phyloP scores from a whole-genome alignment of 2,113 vertebrate genomes.

The Gnathonemus longibarbis region DNA sequence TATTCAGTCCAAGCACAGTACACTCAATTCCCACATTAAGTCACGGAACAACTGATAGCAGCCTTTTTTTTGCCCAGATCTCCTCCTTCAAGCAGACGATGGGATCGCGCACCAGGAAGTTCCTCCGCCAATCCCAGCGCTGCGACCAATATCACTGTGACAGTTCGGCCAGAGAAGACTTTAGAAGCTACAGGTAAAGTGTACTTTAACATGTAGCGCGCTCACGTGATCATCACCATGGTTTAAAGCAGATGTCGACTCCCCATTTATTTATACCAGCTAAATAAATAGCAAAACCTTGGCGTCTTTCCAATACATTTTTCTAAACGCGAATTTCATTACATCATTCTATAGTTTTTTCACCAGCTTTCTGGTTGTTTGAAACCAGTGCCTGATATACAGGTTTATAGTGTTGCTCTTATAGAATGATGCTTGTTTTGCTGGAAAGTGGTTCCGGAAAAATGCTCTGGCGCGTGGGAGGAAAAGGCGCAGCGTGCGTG shows the following conservation, averaged over 20 bases:
- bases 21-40: neutral
- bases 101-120: slow-evolving; percentile 36
- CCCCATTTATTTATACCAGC: neutral
- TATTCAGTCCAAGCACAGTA: neutral
- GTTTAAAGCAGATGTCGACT: neutral
- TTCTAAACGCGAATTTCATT: neutral
- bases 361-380: neutral
- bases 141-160: neutral
- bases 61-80: neutral
- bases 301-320: neutral
- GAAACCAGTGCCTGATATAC: neutral
- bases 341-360: neutral
- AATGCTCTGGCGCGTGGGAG: neutral
- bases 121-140: slow-evolving; percentile 17
- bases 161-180: neutral
- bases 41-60: slow-evolving; percentile 15
- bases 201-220: neutral
- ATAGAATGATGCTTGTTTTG: neutral
- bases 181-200: neutral
- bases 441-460: neutral
- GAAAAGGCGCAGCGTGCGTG: neutral
- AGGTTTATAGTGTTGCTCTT: neutral
- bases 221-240: neutral
- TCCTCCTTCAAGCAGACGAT: slow-evolving; percentile 13
- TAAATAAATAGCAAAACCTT: neutral